phyloP scores from a whole-genome alignment of 2,797 vertebrate genomes.

The Picus viridis region DNA sequence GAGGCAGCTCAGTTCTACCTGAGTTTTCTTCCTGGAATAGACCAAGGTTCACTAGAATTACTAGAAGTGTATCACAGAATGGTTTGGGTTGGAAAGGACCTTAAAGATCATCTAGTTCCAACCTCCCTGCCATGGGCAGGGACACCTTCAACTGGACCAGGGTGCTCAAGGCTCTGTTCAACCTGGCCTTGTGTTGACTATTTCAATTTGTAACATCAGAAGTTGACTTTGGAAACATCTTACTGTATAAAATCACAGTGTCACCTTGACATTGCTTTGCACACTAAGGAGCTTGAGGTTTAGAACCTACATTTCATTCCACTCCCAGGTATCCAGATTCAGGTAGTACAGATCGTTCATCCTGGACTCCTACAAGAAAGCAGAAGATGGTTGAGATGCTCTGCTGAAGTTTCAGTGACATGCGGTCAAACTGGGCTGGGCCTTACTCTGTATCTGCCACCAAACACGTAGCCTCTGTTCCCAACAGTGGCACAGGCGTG shows the following conservation, averaged over 20 bases:
- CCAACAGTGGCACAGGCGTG: conserved; percentile 92
- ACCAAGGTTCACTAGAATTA: background rate
- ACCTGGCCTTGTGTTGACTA: too few species aligned
- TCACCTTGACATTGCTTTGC: background rate
- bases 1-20: background rate
- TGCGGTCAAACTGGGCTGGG: accelerated
- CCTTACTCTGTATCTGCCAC: conserved; percentile 91
- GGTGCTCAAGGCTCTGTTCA: too few species aligned
- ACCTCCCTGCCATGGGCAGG: too few species aligned
- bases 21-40: background rate
- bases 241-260: background rate
- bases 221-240: too few species aligned
- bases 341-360: conserved; percentile 95
- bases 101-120: too few species aligned
- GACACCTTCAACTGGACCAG: too few species aligned
- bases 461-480: conserved; percentile 93
- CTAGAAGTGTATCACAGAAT: background rate
- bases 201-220: too few species aligned
- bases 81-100: too few species aligned
- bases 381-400: background rate
- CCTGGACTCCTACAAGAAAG: conserved; percentile 84
- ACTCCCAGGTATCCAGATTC: conserved; percentile 94
- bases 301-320: conserved; percentile 91
- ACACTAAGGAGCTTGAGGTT: accelerated
- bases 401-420: background rate